Evolutionary conservation across 2,797 vertebrate species (phyloP).

Genomic region (Brotula barbata): DNA sequence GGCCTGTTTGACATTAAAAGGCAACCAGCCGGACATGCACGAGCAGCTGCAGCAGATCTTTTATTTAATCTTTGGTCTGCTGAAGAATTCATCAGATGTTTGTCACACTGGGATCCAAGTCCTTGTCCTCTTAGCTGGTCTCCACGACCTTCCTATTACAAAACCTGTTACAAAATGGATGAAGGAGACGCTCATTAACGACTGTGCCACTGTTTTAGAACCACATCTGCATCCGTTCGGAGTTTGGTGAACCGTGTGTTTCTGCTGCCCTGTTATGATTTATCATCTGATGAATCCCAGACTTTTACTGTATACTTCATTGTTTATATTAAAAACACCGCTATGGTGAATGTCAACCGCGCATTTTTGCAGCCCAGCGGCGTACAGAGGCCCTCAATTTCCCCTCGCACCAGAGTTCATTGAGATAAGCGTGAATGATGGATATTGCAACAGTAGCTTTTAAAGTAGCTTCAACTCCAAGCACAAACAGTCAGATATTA

Average conservation of each 20-base stretch:
- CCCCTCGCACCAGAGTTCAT: constrained; percentile 52
- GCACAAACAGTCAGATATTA: constrained; percentile 58
- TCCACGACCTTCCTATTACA: constrained; percentile 11
- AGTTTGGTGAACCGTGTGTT: background rate
- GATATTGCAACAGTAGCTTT: constrained; percentile 60
- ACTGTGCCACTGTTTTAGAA: background rate
- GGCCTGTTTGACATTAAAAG: constrained; percentile 40
- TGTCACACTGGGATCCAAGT: constrained; percentile 31
- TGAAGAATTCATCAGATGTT: constrained; percentile 49
- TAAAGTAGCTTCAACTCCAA: constrained; percentile 62
- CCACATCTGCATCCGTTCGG: background rate
- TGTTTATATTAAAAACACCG: constrained; percentile 36
- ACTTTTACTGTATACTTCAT: constrained; percentile 13
- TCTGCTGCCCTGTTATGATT: constrained; percentile 6
- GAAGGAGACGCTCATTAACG: background rate
- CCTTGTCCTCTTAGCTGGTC: constrained; percentile 39
- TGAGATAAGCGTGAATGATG: constrained; percentile 55
- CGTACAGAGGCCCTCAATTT: constrained; percentile 27
- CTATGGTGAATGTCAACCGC: constrained; percentile 40
- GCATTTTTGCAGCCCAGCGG: constrained; percentile 31
- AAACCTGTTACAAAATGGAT: constrained; percentile 15
- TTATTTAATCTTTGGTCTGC: constrained; percentile 33
- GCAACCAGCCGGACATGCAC: constrained; percentile 26
- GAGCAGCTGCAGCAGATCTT: constrained; percentile 51
- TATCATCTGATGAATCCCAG: constrained; percentile 5